Evolutionary conservation across 2,113 vertebrate genomes (phyloP).

Genomic region (Phylloscopus trochiloides): DNA sequence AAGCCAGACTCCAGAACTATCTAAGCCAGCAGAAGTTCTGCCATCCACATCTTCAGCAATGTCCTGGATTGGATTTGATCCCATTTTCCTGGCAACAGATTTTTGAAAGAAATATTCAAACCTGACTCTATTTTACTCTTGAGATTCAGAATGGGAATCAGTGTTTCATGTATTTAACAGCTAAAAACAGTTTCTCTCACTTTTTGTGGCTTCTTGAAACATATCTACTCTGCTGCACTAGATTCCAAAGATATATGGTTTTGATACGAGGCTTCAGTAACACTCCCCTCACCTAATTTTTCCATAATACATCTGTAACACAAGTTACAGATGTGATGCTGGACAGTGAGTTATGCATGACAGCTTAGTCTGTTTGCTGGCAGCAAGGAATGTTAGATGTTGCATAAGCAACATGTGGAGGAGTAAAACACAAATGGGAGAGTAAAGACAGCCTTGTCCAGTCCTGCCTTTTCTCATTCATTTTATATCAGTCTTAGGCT

Average conservation of each 20-base stretch:
- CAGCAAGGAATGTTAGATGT: not conserved
- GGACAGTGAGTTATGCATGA: not conserved
- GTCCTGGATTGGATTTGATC: not conserved
- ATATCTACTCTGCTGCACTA: not conserved
- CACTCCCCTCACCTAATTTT: not conserved
- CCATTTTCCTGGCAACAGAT: not conserved
- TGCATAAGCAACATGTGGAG: not conserved
- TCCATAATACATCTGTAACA: not conserved
- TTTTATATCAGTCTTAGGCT: not conserved
- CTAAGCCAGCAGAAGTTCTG: not conserved
- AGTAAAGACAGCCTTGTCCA: not conserved
- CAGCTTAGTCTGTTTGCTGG: not conserved
- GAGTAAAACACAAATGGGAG: not conserved
- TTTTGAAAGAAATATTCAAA: not conserved
- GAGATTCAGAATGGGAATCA: not conserved
- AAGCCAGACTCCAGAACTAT: not conserved
- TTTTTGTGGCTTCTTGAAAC: not conserved
- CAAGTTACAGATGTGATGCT: not conserved
- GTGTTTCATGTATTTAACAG: not conserved
- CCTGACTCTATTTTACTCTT: not conserved
- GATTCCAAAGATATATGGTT: not conserved
- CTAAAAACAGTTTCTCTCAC: not conserved
- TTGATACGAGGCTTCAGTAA: not conserved
- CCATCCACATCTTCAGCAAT: not conserved
- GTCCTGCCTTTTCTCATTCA: not conserved